These are phyloP conservation scores for Neoscelio sp. DNA, from an alignment of 2,888 invertebrate species.

Conservation along the genomic window DNA sequence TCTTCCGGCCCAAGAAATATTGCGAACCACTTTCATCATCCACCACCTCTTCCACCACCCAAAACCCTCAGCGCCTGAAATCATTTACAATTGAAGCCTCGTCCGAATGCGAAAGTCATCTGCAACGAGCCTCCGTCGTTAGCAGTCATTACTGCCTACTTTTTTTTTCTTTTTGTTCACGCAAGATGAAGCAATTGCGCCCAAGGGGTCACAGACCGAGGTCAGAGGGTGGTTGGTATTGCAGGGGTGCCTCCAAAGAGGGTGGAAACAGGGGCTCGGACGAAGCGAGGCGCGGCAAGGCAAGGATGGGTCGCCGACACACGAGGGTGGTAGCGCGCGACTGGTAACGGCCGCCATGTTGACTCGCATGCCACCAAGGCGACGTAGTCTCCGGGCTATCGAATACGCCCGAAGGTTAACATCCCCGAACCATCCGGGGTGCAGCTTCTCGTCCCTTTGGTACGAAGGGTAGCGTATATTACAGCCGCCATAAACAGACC, in stretches of 20 bases:
- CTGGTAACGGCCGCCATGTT: constrained; percentile 59
- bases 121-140: constrained; percentile 43
- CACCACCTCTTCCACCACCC: not conserved
- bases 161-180: constrained; percentile 59
- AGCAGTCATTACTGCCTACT: constrained; percentile 51
- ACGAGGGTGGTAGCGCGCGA: constrained; percentile 52
- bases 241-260: constrained; percentile 73
- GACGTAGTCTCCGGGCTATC: constrained; percentile 58
- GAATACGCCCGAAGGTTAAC: constrained; percentile 54
- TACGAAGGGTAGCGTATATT: constrained; percentile 39
- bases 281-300: constrained; percentile 51
- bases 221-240: constrained; percentile 72
- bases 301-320: constrained; percentile 32
- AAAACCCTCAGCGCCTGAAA: not conserved
- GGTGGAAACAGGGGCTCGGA: constrained; percentile 66
- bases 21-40: not conserved
- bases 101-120: constrained; percentile 19
- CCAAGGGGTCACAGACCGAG: constrained; percentile 74
- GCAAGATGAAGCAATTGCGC: constrained; percentile 70
- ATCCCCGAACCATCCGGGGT: constrained; percentile 43
- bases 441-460: constrained; percentile 52
- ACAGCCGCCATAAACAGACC: constrained; percentile 53
- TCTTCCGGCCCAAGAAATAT: too few relatives aligned
- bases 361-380: constrained; percentile 46
- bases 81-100: not conserved